These are phyloP conservation scores for Pao palembangensis DNA, from an alignment of 2,113 vertebrate genomes.

Conservation along the genomic window DNA sequence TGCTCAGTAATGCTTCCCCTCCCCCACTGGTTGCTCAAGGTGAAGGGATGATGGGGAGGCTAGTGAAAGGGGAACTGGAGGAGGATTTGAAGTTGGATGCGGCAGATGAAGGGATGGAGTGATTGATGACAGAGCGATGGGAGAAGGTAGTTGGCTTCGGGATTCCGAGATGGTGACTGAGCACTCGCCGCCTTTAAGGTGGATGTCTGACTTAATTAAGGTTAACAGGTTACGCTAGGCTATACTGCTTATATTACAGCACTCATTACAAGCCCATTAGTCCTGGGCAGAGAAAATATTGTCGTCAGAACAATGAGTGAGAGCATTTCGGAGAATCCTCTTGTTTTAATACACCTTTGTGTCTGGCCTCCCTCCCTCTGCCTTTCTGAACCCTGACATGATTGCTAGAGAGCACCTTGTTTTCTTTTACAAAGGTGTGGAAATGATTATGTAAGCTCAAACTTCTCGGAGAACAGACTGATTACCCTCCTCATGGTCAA, in stretches of 20 bases:
- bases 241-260: conserved; percentile 67
- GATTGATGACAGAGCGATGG: conserved; percentile 49
- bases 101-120: conserved; percentile 41
- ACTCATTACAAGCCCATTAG: conserved; percentile 74
- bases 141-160: conserved; percentile 30
- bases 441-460: conserved; percentile 51
- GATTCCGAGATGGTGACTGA: conserved; percentile 53
- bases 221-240: conserved; percentile 73
- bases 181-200: conserved; percentile 64
- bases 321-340: conserved; percentile 46
- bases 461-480: conserved; percentile 54
- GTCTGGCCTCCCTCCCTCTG: conserved; percentile 14
- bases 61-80: conserved; percentile 46
- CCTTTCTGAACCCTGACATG: conserved; percentile 10
- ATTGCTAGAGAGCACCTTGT: conserved; percentile 37
- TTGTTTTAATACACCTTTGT: conserved; percentile 39
- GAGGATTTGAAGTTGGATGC: conserved; percentile 40
- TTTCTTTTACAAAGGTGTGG: conserved; percentile 35
- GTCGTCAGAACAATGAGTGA: conserved; percentile 68
- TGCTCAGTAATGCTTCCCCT: conserved; percentile 28
- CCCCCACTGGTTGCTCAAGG: conserved; percentile 55
- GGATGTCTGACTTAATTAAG: conserved; percentile 73
- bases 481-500: conserved; percentile 54
- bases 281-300: conserved; percentile 66
- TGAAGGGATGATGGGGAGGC: conserved; percentile 44